Percentiles rank a stretch among this genome's conserved stretches.
Conservation (phyloP, 2,797 vertebrate species). For the Sitta carolinensis region DNA sequence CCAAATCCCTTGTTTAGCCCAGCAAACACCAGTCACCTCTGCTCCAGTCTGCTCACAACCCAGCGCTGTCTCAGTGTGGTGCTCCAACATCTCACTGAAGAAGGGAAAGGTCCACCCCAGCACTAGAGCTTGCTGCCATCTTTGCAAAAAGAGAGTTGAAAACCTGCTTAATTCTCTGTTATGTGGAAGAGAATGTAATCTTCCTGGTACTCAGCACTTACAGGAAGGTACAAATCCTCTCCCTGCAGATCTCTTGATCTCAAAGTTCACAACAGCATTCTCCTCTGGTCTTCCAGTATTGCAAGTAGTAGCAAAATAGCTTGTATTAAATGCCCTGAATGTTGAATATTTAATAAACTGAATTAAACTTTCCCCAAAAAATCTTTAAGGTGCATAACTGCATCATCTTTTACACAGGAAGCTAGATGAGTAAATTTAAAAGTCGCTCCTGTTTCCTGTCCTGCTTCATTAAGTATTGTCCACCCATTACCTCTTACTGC, state of each 20-base stretch:
- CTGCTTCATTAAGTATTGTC: conserved; percentile 7
- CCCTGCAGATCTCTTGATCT: not conserved
- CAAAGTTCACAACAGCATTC: not conserved
- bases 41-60: not conserved
- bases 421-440: conserved; percentile 30
- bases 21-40: not conserved
- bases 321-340: not conserved
- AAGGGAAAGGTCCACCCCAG: not conserved
- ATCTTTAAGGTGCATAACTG: not conserved
- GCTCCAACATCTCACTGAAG: not conserved
- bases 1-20: not conserved
- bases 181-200: not conserved
- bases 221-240: not conserved
- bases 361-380: not conserved
- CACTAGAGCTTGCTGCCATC: not conserved
- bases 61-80: rapidly evolving
- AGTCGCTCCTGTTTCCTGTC: conserved; percentile 32
- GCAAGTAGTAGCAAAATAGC: not conserved
- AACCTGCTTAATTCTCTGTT: not conserved
- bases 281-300: not conserved
- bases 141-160: not conserved
- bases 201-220: not conserved
- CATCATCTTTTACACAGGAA: not conserved
- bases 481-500: not conserved
- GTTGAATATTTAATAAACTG: not conserved